Evolutionary conservation across 2,888 invertebrate species (phyloP).

Genomic region (Spilarctia lutea): DNA sequence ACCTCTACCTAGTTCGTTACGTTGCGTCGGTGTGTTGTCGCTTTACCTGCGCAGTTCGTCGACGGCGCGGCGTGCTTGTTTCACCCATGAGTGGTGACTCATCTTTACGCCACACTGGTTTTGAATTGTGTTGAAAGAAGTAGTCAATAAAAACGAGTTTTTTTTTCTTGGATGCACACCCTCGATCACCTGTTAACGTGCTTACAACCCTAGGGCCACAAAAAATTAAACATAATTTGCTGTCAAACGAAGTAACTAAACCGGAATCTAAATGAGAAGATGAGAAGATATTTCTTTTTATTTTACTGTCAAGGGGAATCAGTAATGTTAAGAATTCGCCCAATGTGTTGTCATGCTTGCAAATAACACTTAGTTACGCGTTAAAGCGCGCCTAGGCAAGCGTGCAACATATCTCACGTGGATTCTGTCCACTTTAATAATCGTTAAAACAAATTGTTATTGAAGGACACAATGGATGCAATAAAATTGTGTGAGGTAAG

Average conservation of each 20-base stretch:
- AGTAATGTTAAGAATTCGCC: neutral
- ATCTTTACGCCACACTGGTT: neutral
- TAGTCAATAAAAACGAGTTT: neutral
- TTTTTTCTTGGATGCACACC: neutral
- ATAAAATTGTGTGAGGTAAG: no score
- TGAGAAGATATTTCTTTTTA: neutral
- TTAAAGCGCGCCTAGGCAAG: neutral
- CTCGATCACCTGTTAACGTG: neutral
- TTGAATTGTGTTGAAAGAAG: neutral
- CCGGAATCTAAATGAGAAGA: neutral
- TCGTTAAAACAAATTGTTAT: neutral
- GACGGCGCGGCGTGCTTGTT: neutral
- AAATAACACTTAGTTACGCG: neutral
- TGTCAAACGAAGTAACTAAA: neutral
- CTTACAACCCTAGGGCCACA: neutral
- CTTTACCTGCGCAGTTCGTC: slow-evolving; percentile 5
- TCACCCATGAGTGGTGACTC: neutral
- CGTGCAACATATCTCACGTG: neutral
- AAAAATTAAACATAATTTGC: neutral
- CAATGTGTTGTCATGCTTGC: neutral
- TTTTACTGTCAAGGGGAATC: neutral
- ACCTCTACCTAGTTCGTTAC: no score
- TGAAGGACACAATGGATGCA: no score
- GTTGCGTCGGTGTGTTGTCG: neutral
- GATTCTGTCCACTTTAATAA: neutral